phyloP scores from a whole-genome alignment of 2,888 invertebrate species.

The Noctua comes region DNA sequence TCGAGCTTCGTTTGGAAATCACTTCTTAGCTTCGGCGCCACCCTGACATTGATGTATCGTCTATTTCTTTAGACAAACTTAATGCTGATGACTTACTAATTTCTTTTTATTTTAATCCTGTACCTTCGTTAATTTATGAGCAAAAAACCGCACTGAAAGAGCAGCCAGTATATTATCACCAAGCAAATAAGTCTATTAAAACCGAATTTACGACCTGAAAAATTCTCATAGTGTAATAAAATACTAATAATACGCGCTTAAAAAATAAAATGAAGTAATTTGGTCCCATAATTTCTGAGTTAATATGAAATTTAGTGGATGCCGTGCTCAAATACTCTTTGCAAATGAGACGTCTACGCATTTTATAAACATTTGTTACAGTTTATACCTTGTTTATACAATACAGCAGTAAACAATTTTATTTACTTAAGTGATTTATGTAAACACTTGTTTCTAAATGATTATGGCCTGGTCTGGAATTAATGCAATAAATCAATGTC shows the following conservation, averaged over 20 bases:
- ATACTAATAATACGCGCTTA: constrained; percentile 39
- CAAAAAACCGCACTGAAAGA: neutral
- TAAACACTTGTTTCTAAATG: constrained; percentile 83
- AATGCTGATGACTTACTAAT: constrained; percentile 70
- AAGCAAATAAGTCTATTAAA: constrained; percentile 44
- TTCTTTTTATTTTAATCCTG: constrained; percentile 26
- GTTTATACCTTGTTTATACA: constrained; percentile 59
- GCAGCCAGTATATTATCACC: constrained; percentile 12
- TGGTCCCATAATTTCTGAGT: constrained; percentile 48
- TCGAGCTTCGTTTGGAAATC: constrained; percentile 78
- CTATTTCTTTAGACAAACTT: constrained; percentile 72
- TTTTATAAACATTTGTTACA: constrained; percentile 52
- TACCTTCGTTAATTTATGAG: constrained; percentile 20
- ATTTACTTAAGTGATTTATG: constrained; percentile 75
- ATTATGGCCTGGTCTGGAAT: constrained; percentile 83
- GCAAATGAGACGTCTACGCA: constrained; percentile 48
- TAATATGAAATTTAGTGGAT: constrained; percentile 51
- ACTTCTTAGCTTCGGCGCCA: constrained; percentile 74
- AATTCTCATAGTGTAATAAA: constrained; percentile 32
- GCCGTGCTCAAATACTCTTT: constrained; percentile 31
- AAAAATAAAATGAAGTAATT: constrained; percentile 48
- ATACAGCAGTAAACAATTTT: constrained; percentile 64
- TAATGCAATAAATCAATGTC: constrained; percentile 89
- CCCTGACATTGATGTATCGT: constrained; percentile 83
- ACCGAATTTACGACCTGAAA: constrained; percentile 27